A percentile compares a stretch with the other conserved stretches of the same genome.
phyloP scores from a whole-genome alignment of 1,140 invertebrate genomes.

The Caligus rogercresseyi region DNA sequence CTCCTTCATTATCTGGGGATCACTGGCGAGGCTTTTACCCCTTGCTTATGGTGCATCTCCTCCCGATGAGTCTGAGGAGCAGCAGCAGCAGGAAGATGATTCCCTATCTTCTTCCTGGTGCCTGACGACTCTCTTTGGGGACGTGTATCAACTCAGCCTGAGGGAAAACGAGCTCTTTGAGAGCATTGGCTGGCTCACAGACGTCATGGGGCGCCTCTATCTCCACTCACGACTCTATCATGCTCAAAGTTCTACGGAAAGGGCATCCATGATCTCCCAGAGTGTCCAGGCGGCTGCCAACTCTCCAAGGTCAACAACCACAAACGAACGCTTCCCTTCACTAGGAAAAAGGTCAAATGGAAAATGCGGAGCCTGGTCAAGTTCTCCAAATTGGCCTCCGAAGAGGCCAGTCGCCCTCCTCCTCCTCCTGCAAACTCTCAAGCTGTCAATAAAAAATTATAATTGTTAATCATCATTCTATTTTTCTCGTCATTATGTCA shows the following conservation, averaged over 20 bases:
- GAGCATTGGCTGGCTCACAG: background rate
- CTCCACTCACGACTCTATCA: conserved; percentile 7
- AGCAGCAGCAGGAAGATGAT: too few relatives aligned
- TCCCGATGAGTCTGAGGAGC: too few relatives aligned
- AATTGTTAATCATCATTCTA: too few relatives aligned
- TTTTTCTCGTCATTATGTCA: too few relatives aligned
- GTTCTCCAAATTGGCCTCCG: background rate
- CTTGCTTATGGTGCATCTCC: background rate
- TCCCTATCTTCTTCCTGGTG: background rate
- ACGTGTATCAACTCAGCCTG: background rate
- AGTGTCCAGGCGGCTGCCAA: conserved; percentile 10
- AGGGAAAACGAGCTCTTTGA: background rate
- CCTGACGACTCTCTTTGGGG: background rate
- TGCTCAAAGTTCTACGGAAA: conserved; percentile 14
- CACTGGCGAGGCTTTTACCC: conserved; percentile 6
- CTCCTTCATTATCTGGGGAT: background rate
- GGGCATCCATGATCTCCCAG: background rate
- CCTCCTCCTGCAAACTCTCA: conserved; percentile 44
- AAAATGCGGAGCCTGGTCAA: background rate
- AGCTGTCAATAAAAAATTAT: too few relatives aligned
- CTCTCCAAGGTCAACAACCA: background rate
- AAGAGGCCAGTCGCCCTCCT: too few relatives aligned
- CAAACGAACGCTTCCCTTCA: background rate
- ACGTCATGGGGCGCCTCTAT: conserved; percentile 2
- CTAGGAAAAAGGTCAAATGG: background rate